phyloP scores from a whole-genome alignment of 1,140 invertebrate genomes.

The Diprion similis region DNA sequence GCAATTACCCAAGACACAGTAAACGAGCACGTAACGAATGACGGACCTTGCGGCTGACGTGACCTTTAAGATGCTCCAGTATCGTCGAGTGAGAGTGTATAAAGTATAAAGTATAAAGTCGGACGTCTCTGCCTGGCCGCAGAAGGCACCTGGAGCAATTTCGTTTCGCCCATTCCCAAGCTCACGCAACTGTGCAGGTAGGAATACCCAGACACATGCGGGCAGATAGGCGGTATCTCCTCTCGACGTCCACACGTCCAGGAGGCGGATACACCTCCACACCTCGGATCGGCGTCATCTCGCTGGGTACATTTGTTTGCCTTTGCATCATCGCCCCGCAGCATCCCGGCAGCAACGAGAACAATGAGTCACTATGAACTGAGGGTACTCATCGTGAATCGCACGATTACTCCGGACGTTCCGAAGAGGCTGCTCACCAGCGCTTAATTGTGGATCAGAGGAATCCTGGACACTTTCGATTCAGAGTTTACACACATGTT shows the following conservation, averaged over 20 bases:
- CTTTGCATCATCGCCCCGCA: background rate
- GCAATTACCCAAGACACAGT: background rate
- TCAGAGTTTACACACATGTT: too few species aligned
- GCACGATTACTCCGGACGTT: background rate
- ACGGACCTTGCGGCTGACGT: slow-evolving; percentile 1
- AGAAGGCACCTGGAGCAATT: background rate
- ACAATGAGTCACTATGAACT: background rate
- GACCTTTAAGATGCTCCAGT: slow-evolving; percentile 3
- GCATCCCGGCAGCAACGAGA: background rate
- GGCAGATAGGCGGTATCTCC: background rate
- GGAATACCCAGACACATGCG: background rate
- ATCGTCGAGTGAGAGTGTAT: background rate
- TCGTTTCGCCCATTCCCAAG: background rate
- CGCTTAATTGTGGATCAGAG: background rate
- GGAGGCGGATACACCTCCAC: too few species aligned
- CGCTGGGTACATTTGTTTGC: background rate
- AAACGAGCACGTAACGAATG: slow-evolving; percentile 2
- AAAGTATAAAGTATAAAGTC: too few species aligned
- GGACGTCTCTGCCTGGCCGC: background rate
- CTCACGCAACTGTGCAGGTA: background rate
- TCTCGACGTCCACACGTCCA: background rate
- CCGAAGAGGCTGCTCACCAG: too few species aligned
- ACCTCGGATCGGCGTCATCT: too few species aligned
- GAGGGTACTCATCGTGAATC: too few species aligned
- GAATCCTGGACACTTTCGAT: background rate